Percentiles rank a stretch among this genome's conserved stretches.
Evolutionary conservation across 2,888 invertebrate genomes (phyloP).

Genomic region (Oconnorella tubifera): DNA sequence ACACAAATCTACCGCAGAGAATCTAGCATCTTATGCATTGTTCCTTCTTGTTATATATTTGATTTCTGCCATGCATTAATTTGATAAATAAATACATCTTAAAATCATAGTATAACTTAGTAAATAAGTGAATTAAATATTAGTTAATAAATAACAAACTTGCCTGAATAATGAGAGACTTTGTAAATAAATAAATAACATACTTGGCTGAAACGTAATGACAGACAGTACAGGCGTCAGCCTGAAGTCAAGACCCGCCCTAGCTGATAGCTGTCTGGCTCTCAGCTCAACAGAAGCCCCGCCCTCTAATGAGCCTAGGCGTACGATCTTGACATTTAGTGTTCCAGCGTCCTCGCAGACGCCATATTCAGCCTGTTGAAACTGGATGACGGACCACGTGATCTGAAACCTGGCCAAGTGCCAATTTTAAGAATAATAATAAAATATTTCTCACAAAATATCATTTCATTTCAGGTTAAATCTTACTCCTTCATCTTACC

Average conservation of each 20-base stretch:
- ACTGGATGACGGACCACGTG: slow-evolving; percentile 42
- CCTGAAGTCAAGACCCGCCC: slow-evolving; percentile 44
- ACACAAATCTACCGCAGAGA: too few species aligned
- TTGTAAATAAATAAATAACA: too few species aligned
- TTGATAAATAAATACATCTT: too few species aligned
- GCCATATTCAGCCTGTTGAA: slow-evolving; percentile 43
- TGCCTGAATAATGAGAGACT: too few species aligned
- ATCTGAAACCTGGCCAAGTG: slow-evolving; percentile 26
- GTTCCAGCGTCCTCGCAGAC: slow-evolving; percentile 53
- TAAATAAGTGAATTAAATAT: too few species aligned
- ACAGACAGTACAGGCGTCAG: slow-evolving; percentile 44
- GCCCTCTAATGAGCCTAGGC: slow-evolving; percentile 43
- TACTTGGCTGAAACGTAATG: too few species aligned
- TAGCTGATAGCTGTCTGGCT: slow-evolving; percentile 47
- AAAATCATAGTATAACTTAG: too few species aligned
- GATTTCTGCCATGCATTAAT: too few species aligned
- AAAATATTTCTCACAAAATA: too few species aligned
- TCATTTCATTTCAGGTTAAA: not conserved
- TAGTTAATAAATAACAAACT: too few species aligned
- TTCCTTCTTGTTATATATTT: too few species aligned
- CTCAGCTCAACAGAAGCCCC: slow-evolving; percentile 45
- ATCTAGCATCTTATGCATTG: too few species aligned
- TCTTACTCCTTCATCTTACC: slow-evolving; percentile 34
- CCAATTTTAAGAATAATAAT: not conserved
- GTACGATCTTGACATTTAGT: slow-evolving; percentile 41